Percentiles rank a stretch among this genome's conserved stretches.
Evolutionary conservation across 2,888 invertebrate genomes (phyloP).

Genomic region (Oscheius onirici): DNA sequence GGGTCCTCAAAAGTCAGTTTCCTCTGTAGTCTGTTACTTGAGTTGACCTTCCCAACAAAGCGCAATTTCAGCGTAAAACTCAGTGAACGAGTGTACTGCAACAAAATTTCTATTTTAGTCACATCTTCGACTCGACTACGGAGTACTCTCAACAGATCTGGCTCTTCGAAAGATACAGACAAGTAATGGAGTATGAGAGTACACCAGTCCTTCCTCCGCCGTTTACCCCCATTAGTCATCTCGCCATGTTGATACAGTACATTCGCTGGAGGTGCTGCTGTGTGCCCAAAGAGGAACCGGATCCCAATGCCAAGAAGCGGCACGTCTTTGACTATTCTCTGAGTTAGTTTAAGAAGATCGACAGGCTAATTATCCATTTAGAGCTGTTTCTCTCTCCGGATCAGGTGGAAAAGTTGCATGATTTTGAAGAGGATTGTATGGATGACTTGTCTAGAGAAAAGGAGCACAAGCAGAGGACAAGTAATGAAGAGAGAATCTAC

Average conservation of each 20-base stretch:
- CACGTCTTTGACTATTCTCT: conserved; percentile 63
- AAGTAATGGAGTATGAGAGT: conserved; percentile 95
- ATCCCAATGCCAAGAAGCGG: conserved; percentile 74
- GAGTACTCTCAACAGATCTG: conserved; percentile 95
- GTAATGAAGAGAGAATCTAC: conserved; percentile 73
- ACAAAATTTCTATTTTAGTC: conserved; percentile 44
- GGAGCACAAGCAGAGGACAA: conserved; percentile 76
- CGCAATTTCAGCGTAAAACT: no score
- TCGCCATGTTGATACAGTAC: conserved; percentile 58
- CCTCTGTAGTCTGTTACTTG: no score
- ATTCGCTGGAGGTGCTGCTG: conserved; percentile 61
- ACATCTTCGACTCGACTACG: conserved; percentile 81
- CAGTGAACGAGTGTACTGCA: no score
- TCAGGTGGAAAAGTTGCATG: conserved; percentile 91
- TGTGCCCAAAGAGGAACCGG: conserved; percentile 5
- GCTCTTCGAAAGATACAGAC: conserved; percentile 97
- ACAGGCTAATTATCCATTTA: no score
- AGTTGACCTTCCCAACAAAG: no score
- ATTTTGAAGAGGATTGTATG: conserved; percentile 85
- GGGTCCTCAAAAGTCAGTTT: no score
- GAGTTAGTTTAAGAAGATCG: conserved; percentile 61
- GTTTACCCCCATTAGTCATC: conserved; percentile 64
- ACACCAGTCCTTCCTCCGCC: conserved; percentile 93
- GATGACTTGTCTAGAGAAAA: conserved; percentile 90
- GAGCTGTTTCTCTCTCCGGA: conserved; percentile 75